Conservation (phyloP, 2,888 invertebrate genomes). For the Stomorhina lunata region DNA sequence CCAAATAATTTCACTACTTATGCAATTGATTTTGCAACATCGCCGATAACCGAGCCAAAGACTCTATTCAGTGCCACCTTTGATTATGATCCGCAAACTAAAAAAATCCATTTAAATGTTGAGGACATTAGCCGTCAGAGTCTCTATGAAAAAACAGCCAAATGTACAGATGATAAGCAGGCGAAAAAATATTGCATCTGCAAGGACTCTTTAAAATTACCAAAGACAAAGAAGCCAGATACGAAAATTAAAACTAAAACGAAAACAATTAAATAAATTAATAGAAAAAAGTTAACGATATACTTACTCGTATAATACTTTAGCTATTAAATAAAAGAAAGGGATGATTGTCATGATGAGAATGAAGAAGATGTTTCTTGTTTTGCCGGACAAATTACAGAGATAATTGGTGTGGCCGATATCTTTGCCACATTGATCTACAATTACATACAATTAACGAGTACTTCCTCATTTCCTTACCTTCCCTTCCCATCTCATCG, state of each 20-base stretch:
- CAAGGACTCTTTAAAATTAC: slow-evolving; percentile 49
- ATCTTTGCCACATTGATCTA: slow-evolving; percentile 46
- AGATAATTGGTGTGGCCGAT: slow-evolving; percentile 35
- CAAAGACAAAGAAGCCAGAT: too few species aligned
- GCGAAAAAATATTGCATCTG: slow-evolving; percentile 75
- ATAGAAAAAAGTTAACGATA: not conserved
- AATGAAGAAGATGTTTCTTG: too few species aligned
- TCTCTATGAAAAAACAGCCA: slow-evolving; percentile 66
- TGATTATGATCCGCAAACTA: slow-evolving; percentile 59
- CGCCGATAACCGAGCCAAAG: slow-evolving; percentile 46
- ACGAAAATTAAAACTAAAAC: not conserved
- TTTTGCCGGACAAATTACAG: slow-evolving; percentile 19
- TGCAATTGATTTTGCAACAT: slow-evolving; percentile 52
- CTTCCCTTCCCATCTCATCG: not conserved
- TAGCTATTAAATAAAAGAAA: too few species aligned
- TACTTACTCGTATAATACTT: too few species aligned
- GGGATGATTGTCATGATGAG: too few species aligned
- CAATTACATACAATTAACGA: not conserved
- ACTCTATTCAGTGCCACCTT: slow-evolving; percentile 69
- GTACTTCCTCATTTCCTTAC: slow-evolving; percentile 2
- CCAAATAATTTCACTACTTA: slow-evolving; percentile 45
- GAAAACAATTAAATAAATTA: slow-evolving; percentile 27
- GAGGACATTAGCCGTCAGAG: slow-evolving; percentile 71
- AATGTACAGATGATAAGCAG: slow-evolving; percentile 69
- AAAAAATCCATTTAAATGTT: slow-evolving; percentile 66